Evolutionary conservation across 2,113 vertebrate species (phyloP), one percentile per base, ranked within the genome.

Genomic region (Girardinichthys multiradiatus): DNA sequence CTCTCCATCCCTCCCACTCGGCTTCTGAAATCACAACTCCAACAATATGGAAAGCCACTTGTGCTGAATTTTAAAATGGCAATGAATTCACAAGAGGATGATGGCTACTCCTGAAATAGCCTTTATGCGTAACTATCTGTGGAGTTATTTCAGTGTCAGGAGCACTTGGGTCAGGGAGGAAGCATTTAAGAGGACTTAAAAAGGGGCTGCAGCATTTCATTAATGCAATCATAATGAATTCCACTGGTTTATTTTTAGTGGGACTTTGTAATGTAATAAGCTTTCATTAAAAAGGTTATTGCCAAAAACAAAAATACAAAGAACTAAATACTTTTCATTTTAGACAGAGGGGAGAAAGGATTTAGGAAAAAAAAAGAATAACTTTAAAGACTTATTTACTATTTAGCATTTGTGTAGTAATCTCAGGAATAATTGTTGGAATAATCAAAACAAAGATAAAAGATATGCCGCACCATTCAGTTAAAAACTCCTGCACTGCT

Each of bases 101-200:
- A 76, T 37, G 64, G 69, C 71, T 37, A 6, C 66, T 73, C 77
- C 68, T n/a, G 24, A 77, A 87, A 83, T 81, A 83, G 69, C 48
- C 14, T 26, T 54, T 45, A n/a, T 69, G 64, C 14, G 11, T 59
- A 68, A 57, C 35, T 29, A 30, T 27, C 1, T 7, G 42, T 13
- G 33, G 30, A 61, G 33, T 37, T 76, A 68, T 76, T 79, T 69
- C 64, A 67, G 68, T 28, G 24, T 39, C 58, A 69, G 21, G 45
- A 37, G 27, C 61, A n/a, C 28, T 11, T 1, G 26, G 63, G 27
- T 79, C 30, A 71, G 17, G 51, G 58, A 48, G 33, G 12, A 2
- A 51, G 24, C 26, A n/a, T 67, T 57, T 48, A 39, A 64, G 62
- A 67, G 64, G 39, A 61, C 71, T 64, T n/a, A n/a, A 37, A 70